phyloP scores from a whole-genome alignment of 2,797 vertebrate species.

The Distichodus sexfasciatus region DNA sequence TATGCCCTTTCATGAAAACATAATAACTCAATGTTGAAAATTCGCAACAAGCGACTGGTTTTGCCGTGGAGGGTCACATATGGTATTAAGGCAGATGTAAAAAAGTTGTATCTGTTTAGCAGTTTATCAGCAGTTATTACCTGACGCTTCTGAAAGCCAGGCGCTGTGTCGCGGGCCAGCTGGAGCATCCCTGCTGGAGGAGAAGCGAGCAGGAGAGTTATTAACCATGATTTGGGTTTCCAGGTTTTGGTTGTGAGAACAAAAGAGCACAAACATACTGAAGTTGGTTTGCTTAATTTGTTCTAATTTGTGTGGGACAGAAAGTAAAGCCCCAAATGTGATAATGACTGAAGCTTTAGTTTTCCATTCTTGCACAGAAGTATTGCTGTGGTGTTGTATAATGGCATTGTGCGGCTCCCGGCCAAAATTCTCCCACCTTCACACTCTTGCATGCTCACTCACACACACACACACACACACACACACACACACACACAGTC shows the following conservation, averaged over 20 bases:
- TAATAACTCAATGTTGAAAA: no score
- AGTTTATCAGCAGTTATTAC: conserved; percentile 1
- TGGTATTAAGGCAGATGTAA: no score
- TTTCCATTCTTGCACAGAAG: background rate
- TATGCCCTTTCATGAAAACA: no score
- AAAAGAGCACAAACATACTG: conserved; percentile 9
- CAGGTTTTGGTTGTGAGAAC: no score
- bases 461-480: no score
- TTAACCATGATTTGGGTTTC: background rate
- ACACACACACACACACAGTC: conserved; percentile 10
- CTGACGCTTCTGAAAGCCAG: conserved; percentile 7
- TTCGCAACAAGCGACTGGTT: no score
- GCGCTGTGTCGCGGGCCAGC: background rate
- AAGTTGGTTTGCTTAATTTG: background rate
- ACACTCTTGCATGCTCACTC: background rate
- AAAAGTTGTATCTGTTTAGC: no score
- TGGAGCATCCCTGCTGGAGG: conserved; percentile 14
- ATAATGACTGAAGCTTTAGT: conserved; percentile 1
- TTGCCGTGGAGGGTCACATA: no score
- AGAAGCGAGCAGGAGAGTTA: no score
- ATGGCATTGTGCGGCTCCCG: background rate
- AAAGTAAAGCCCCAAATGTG: background rate
- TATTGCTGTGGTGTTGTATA: conserved; percentile 1
- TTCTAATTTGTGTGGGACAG: conserved; percentile 5
- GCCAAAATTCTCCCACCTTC: background rate